Evolutionary conservation across 2,113 vertebrate genomes (phyloP).

Genomic region (Calidris pugnax): DNA sequence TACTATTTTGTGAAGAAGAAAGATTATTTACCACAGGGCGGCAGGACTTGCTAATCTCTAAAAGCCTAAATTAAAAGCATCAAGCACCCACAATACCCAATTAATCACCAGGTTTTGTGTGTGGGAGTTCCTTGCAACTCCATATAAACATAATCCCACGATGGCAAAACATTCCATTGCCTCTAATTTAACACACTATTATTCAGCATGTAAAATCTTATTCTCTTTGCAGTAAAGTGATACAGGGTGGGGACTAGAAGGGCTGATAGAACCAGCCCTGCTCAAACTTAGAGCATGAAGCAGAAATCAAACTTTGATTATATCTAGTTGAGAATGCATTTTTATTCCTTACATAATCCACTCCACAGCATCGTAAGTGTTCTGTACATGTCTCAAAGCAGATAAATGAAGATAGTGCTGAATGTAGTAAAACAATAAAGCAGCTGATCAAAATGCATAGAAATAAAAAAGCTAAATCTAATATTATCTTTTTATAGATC

Average conservation of each 20-base stretch:
- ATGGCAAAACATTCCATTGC: not conserved
- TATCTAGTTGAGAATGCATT: not conserved
- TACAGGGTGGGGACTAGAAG: not conserved
- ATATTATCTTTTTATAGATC: not conserved
- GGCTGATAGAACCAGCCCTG: not conserved
- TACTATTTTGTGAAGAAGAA: not conserved
- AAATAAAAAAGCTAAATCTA: not conserved
- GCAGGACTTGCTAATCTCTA: not conserved
- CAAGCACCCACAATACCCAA: not conserved
- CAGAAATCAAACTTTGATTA: not conserved
- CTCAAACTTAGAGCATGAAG: not conserved
- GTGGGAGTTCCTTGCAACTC: not conserved
- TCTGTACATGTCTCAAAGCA: not conserved
- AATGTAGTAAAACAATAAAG: not conserved
- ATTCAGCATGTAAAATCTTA: not conserved
- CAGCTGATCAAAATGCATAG: not conserved
- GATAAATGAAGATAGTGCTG: not conserved
- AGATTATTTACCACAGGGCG: not conserved
- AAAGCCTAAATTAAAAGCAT: slow-evolving; percentile 4
- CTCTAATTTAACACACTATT: not conserved
- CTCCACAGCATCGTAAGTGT: not conserved
- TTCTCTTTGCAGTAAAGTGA: not conserved
- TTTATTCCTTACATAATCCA: not conserved
- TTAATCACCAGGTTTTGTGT: slow-evolving; percentile 4
- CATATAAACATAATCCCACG: slow-evolving; percentile 7